Evolutionary conservation across 2,888 invertebrate species (phyloP), one percentile per base, ranked within the genome.

Genomic region (Epistrophe grossulariae): DNA sequence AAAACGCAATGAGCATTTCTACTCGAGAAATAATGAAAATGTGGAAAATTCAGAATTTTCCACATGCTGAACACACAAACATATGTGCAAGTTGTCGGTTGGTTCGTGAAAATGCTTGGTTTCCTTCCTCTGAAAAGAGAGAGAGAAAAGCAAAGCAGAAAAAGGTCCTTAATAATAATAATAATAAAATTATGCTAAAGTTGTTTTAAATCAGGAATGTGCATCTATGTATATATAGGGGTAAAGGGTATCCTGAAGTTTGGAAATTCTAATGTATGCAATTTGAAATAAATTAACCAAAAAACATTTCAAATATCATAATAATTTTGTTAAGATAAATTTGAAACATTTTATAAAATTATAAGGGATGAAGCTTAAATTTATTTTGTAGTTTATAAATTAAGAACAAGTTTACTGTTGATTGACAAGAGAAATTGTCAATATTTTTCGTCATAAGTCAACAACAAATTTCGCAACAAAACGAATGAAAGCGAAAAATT

Each of bases 31-130:
- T 40, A 68, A 68, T 70, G 50, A 68, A 66, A 48, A 80, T 62
- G 80, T 62, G 68, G 70, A 76, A 76, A 70, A 76, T 76, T 76
- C 80, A 17, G 52, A 35, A 68, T 80, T 80, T 80, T 80, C 68
- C 74, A 68, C 74, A 74, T 70, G 40, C 52, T 74, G 74, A 74
- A 31, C 74, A 43, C 13, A 52, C 45, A 45, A 45, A 45, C 45
- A n/a, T 45, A 45, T 45, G 45, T 8, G 7, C 45, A 73, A 9
- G 43, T 66, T 35, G 7, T 45, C 45, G 45, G 40, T 40, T 35
- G 60, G 38, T 60, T 15, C 13, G 60, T 31, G 59, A 0, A 59
- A 31, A n/a, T 17, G 59, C 17, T 35, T 35, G 31, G 17, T 40
- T 73, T 72, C 68, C 60, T 55, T 38, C 50, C 13, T 31, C 43